Percentiles rank a stretch among this genome's conserved stretches.
Evolutionary conservation across 2,888 invertebrate genomes (phyloP).

Genomic region (Cephalotes varians): DNA sequence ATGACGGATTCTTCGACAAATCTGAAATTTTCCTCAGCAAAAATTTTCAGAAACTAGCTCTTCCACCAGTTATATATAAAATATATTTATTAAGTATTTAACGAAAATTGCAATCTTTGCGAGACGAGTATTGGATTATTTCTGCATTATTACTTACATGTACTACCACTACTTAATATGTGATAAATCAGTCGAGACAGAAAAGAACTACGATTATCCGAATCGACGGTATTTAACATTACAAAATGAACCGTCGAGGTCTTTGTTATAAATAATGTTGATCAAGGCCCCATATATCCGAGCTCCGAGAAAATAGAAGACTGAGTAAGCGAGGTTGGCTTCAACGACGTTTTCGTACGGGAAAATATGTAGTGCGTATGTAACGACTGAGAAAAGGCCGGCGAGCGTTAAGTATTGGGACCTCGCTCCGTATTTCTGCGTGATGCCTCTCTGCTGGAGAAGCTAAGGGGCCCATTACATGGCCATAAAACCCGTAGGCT

Average conservation of each 20-base stretch:
- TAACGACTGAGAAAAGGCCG: slow-evolving; percentile 42
- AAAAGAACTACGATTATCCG: background rate
- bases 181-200: background rate
- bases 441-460: slow-evolving; percentile 66
- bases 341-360: slow-evolving; percentile 7
- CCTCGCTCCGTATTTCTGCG: slow-evolving; percentile 74
- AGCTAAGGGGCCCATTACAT: slow-evolving; percentile 81
- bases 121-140: background rate
- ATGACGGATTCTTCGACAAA: slow-evolving; percentile 13
- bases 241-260: background rate
- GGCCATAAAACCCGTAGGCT: slow-evolving; percentile 80
- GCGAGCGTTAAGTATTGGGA: slow-evolving; percentile 59
- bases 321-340: background rate
- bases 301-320: background rate
- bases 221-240: background rate
- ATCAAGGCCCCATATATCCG: background rate
- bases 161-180: background rate
- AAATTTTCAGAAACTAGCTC: background rate
- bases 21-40: background rate
- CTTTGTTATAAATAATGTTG: slow-evolving; percentile 3
- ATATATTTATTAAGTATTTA: background rate
- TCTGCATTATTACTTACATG: background rate
- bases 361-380: background rate
- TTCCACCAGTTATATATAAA: background rate
- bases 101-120: background rate